Evolutionary conservation across 2,888 invertebrate species (phyloP).

Genomic region (Agriopis leucophaearia): DNA sequence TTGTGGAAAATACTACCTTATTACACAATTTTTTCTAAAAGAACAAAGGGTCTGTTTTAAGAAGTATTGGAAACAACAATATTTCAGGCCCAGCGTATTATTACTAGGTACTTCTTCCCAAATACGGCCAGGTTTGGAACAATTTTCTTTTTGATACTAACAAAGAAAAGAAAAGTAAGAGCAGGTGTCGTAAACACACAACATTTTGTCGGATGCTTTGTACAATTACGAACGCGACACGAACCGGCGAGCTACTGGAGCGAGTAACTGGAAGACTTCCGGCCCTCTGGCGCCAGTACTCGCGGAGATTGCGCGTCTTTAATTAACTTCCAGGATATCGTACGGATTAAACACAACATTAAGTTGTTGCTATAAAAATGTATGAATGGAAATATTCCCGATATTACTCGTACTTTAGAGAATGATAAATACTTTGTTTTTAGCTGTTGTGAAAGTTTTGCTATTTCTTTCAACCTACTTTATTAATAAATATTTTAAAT

Average conservation of each 20-base stretch:
- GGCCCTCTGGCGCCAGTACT: conserved; percentile 17
- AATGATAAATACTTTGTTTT: no score
- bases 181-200: conserved; percentile 2
- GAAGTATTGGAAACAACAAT: no score
- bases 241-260: conserved; percentile 25
- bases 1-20: no score
- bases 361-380: neutral
- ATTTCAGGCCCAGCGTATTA: no score
- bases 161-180: neutral
- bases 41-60: no score
- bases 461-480: no score
- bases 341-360: conserved; percentile 1
- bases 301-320: conserved; percentile 27
- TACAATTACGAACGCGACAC: conserved; percentile 1
- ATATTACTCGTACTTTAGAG: no score
- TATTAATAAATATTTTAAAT: no score
- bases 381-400: neutral
- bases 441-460: no score
- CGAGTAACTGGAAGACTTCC: conserved; percentile 32
- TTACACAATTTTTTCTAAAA: no score
- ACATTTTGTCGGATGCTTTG: conserved; percentile 10
- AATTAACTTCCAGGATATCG: conserved; percentile 21
- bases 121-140: neutral
- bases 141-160: neutral
- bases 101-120: neutral